phyloP scores from a whole-genome alignment of 2,888 invertebrate genomes.

The Lasioglossum marginatum region DNA sequence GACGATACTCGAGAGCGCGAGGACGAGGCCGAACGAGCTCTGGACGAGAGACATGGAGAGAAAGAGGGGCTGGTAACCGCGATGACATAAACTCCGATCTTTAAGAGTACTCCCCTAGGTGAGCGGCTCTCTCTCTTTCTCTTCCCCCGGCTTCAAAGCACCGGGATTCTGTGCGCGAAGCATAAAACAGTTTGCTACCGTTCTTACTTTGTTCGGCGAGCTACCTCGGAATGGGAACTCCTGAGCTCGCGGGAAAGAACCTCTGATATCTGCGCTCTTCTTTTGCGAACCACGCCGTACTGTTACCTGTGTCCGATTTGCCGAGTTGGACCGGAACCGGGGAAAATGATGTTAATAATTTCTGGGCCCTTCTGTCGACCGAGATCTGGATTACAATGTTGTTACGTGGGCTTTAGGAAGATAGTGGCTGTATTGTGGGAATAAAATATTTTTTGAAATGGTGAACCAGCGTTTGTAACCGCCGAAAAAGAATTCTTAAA shows the following conservation, averaged over 20 bases:
- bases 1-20: conserved; percentile 41
- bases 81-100: conserved; percentile 39
- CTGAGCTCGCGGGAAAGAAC: neutral
- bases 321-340: neutral
- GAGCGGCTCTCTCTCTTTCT: neutral
- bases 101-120: conserved; percentile 16
- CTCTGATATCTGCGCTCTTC: neutral
- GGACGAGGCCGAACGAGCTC: neutral
- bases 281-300: neutral
- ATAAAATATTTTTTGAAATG: neutral
- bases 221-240: neutral
- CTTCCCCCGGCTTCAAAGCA: neutral
- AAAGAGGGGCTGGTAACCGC: conserved; percentile 6
- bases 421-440: neutral
- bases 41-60: neutral
- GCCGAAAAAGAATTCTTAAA: too few relatives aligned
- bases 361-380: neutral
- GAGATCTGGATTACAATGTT: neutral
- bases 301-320: neutral
- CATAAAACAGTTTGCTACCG: conserved; percentile 27
- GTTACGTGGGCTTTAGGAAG: neutral
- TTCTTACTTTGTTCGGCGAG: neutral
- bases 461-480: neutral
- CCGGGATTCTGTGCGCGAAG: neutral
- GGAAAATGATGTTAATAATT: neutral